Base-by-base conservation (phyloP, 2,113 vertebrate species). In the Neodon shergylaensis region DNA sequence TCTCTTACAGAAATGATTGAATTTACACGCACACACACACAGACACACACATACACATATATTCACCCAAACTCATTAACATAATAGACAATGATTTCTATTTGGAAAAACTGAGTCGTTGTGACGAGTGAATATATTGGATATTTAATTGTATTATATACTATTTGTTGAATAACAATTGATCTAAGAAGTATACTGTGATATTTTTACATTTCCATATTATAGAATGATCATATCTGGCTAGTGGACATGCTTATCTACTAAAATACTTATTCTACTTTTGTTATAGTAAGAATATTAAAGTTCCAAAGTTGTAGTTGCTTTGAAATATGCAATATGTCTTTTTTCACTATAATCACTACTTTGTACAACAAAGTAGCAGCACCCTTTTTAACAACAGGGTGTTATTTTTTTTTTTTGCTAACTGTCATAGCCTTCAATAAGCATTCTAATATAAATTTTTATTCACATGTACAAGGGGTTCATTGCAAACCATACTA, bases 401-500 rank as follows among this genome's bases (percentile, higher is more conserved):
- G 76, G 96, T 61, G 6, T 6, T 58, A n/a, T n/a, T 21, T 58
- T 58, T 58, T 58, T 58, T 58, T 88, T 49, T 49, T 49, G 58
- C 54, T 85, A 94, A 81, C 61, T 70, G 7, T 77, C 8, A 83
- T 86, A 65, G 61, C 47, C 87, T 78, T 49, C 10, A 33, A 3
- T 22, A 47, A 47, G 26, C 49, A 65, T 28, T 47, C 81, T 31
- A 84, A 70, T 14, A 0, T 19, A 90, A 81, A n/a, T 26, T 82
- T 7, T 17, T 19, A 70, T 91, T 95, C 47, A 36, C 17, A 92
- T 26, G 95, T 94, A 87, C 1, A 79, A 54, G 5, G 47, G 3
- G 54, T 77, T 96, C 91, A 96, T 39, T 91, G 9, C 21, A 86
- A 66, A 94, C 5, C 86, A 70, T 88, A 61, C 24, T 90, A 76